phyloP scores from a whole-genome alignment of 2,113 vertebrate species.

The Cercocebus atys region DNA sequence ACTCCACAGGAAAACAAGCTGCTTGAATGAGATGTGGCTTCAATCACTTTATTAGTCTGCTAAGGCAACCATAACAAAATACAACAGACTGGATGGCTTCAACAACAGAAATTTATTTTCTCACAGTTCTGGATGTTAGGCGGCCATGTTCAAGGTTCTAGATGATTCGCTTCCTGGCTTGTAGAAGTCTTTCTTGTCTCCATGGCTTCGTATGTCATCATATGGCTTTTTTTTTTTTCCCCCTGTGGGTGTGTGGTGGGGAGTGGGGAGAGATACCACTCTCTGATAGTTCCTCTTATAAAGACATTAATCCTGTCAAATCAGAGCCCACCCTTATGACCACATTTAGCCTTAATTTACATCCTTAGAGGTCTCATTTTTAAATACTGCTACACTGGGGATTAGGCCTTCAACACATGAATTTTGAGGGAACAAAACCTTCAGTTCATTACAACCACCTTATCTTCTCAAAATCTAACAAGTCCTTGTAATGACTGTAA shows the following conservation, averaged over 20 bases:
- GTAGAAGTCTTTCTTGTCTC: background rate
- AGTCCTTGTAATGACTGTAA: background rate
- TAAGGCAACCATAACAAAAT: background rate
- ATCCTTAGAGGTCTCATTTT: background rate
- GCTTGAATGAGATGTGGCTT: background rate
- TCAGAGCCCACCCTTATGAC: background rate
- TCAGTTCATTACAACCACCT: background rate
- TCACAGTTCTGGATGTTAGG: background rate
- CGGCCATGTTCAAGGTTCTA: background rate
- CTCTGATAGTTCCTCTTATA: background rate
- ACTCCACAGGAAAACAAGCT: background rate
- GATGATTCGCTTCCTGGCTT: background rate
- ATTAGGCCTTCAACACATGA: background rate
- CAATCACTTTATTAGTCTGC: background rate
- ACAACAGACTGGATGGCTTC: background rate
- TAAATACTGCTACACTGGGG: background rate
- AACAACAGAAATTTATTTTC: conserved; percentile 8
- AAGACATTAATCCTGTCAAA: background rate
- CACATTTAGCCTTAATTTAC: background rate
- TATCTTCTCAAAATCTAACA: background rate
- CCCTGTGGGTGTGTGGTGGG: background rate
- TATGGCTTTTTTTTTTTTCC: background rate
- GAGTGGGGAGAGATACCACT: background rate
- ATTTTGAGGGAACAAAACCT: background rate
- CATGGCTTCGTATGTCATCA: background rate